These are phyloP conservation scores for Dendrocincla tyrannina DNA, from an alignment of 2,797 vertebrate species.

Conservation along the genomic window DNA sequence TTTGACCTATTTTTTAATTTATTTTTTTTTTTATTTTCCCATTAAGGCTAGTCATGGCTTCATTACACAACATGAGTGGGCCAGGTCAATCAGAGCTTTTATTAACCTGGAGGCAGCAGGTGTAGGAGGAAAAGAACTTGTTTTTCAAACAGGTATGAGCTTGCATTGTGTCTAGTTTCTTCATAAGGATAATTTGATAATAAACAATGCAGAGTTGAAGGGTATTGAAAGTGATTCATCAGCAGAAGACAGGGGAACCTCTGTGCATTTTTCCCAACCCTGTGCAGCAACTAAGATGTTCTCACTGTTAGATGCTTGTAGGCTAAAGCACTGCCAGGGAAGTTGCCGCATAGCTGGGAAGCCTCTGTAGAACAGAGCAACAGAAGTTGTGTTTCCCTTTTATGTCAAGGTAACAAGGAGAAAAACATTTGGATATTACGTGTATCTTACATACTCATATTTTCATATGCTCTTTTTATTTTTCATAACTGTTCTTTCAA, in stretches of 20 bases:
- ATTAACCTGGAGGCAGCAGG: conserved; percentile 98
- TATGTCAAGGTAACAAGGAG: background rate
- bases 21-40: background rate
- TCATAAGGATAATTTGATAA: background rate
- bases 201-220: background rate
- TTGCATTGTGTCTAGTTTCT: background rate
- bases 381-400: background rate
- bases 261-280: background rate
- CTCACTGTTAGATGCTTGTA: background rate
- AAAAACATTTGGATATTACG: accelerated
- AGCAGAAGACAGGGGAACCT: background rate
- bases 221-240: background rate
- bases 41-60: conserved; percentile 96
- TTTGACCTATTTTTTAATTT: conserved; percentile 11
- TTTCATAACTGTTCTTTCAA: background rate
- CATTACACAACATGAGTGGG: conserved; percentile 97
- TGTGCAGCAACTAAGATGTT: background rate
- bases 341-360: background rate
- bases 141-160: conserved; percentile 94
- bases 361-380: background rate
- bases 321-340: background rate
- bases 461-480: background rate
- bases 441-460: background rate
- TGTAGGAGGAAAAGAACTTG: conserved; percentile 96
- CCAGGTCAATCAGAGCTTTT: conserved; percentile 90